A percentile compares a stretch with the other conserved stretches of the same genome.
Evolutionary conservation across 2,888 invertebrate species (phyloP).

Genomic region (Sylvicola cinctus): DNA sequence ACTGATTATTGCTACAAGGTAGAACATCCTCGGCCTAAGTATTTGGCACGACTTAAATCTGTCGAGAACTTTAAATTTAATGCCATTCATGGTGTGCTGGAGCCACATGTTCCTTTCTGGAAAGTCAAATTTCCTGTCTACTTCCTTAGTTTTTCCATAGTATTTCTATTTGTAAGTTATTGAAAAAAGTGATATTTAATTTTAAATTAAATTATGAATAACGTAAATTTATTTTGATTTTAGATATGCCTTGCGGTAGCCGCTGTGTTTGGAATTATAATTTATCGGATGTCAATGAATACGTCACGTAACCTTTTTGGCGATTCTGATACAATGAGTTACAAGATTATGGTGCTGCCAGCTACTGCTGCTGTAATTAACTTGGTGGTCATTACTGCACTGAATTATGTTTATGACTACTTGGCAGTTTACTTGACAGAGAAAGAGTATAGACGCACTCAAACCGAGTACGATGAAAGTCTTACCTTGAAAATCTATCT

Average conservation of each 20-base stretch:
- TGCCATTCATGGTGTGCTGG: constrained; percentile 34
- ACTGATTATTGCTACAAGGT: constrained; percentile 49
- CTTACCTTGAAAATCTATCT: constrained; percentile 70
- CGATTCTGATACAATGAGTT: constrained; percentile 27
- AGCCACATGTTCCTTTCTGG: constrained; percentile 62
- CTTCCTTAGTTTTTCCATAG: constrained; percentile 46
- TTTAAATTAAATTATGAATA: background rate
- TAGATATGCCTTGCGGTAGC: constrained; percentile 46
- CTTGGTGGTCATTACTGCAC: constrained; percentile 50
- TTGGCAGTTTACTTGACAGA: constrained; percentile 49
- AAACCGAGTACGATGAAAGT: constrained; percentile 72
- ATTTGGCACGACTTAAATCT: constrained; percentile 36
- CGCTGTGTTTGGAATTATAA: constrained; percentile 53
- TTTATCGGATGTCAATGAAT: constrained; percentile 49
- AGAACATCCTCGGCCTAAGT: constrained; percentile 61
- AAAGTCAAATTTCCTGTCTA: constrained; percentile 47
- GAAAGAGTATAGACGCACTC: constrained; percentile 54
- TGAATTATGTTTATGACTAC: constrained; percentile 46
- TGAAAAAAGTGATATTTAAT: background rate
- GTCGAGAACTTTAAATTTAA: constrained; percentile 28
- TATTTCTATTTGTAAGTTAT: constrained; percentile 21
- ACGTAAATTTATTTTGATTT: constrained; percentile 7
- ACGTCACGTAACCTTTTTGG: constrained; percentile 34
- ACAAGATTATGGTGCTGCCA: constrained; percentile 45
- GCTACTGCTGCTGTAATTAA: constrained; percentile 60